Evolutionary conservation across 2,113 vertebrate genomes (phyloP), one percentile per base, ranked within the genome.

Genomic region (Leucosticte australis): DNA sequence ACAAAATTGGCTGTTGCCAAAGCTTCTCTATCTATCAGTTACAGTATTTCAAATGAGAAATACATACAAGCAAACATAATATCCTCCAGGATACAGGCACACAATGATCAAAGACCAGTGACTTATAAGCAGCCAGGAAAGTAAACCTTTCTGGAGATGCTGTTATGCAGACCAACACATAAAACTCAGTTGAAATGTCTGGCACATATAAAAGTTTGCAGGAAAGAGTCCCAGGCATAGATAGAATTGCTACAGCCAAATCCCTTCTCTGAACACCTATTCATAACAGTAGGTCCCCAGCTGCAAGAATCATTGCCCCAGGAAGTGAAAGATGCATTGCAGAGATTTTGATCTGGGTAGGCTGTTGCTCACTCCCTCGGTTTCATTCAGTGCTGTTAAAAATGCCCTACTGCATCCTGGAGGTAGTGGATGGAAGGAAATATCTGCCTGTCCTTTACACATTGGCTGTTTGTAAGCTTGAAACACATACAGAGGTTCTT

Each of bases 201-300:
- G 82, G 82, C 59, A 90, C 37, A 24, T 23, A 63, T 14, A 53
- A 47, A 90, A 85, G 22, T 68, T 92, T 92, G n/a, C 52, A 87
- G 60, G 52, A 47, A 53, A 71, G 41, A 90, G 42, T 94, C 47
- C 33, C 56, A 93, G 87, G 47, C 31, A 53, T 7, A 62, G 74
- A 69, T 53, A 35, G 28, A 88, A 74, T 63, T 81, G n/a, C 60
- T 94, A 37, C 7, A 71, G 52, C 56, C 79, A 88, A 86, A 93
- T 80, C 28, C 52, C 22, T 83, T 92, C 76, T 89, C 79, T 50
- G 73, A 90, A 86, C 83, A 81, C 49, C 85, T 93, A 42, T 94
- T 94, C 92, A 96, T 86, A 95, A 94, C 89, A 78, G 52, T 9
- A 89, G n/a, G 49, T 92, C 93, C 82, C 79, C n/a, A 83, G 85